Evolutionary conservation across 2,888 invertebrate species (phyloP).

Genomic region (Epinotia demarniana): DNA sequence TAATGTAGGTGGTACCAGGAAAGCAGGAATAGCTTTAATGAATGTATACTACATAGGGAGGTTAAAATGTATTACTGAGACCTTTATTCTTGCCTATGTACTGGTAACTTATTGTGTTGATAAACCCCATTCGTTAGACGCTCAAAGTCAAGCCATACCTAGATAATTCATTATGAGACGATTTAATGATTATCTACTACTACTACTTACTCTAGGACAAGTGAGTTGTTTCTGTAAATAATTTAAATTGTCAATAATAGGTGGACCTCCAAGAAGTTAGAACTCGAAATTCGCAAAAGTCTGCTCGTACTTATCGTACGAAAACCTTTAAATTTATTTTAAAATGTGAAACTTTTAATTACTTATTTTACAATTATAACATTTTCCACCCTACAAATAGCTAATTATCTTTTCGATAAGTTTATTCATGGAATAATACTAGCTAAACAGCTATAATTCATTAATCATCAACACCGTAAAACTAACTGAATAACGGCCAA

Average conservation of each 20-base stretch:
- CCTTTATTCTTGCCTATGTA: background rate
- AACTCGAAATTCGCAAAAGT: too few relatives aligned
- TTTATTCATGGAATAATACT: background rate
- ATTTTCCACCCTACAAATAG: too few relatives aligned
- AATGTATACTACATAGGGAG: background rate
- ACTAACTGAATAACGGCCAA: constrained; percentile 63
- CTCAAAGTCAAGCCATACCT: background rate
- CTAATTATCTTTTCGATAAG: background rate
- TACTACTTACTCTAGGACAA: too few relatives aligned
- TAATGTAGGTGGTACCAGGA: constrained; percentile 56
- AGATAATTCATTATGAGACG: too few relatives aligned
- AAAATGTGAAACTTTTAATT: too few relatives aligned
- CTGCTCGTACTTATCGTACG: too few relatives aligned
- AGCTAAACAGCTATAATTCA: constrained; percentile 46
- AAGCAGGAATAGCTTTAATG: constrained; percentile 50
- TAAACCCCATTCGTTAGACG: background rate
- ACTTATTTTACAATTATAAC: too few relatives aligned
- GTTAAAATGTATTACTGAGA: background rate
- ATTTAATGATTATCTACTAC: too few relatives aligned
- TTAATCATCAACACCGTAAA: constrained; percentile 55
- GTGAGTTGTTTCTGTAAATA: too few relatives aligned
- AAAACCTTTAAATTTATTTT: too few relatives aligned
- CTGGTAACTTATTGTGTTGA: background rate
- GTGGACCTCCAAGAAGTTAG: too few relatives aligned
- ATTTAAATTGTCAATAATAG: too few relatives aligned